Evolutionary conservation across 2,797 vertebrate genomes (phyloP).

Genomic region (Cyclura pinguis): DNA sequence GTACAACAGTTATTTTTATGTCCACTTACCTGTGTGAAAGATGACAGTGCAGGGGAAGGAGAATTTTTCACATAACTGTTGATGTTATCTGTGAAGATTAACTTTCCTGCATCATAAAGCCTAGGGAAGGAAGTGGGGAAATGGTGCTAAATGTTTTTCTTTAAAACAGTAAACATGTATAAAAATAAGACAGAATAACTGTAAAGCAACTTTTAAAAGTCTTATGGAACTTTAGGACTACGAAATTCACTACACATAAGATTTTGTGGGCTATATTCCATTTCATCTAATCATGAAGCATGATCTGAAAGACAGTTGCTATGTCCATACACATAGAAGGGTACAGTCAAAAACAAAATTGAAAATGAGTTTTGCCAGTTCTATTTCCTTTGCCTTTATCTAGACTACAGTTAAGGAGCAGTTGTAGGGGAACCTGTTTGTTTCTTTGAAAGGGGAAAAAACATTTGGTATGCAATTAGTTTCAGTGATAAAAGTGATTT

Average conservation of each 20-base stretch:
- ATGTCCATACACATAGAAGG: not conserved
- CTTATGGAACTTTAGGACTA: not conserved
- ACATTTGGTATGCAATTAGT: not conserved
- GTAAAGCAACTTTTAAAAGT: not conserved
- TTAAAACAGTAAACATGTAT: not conserved
- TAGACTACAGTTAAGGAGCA: not conserved
- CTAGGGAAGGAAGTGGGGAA: constrained; percentile 69
- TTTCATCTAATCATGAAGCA: not conserved
- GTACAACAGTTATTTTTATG: not conserved
- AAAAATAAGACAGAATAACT: not conserved
- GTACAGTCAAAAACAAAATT: not conserved
- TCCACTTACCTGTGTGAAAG: constrained; percentile 85
- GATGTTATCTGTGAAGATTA: constrained; percentile 82
- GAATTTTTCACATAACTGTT: constrained; percentile 79
- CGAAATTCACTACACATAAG: not conserved
- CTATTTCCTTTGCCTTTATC: not conserved
- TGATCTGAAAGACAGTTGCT: not conserved
- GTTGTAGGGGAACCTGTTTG: not conserved
- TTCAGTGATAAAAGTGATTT: not conserved
- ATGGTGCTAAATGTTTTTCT: constrained; percentile 30
- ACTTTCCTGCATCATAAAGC: constrained; percentile 79
- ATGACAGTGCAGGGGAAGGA: constrained; percentile 79
- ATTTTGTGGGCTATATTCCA: not conserved
- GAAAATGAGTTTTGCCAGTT: not conserved
- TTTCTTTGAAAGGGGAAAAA: not conserved